These are phyloP conservation scores for Psammodynastes pulverulentus DNA, from an alignment of 2,113 vertebrate genomes.

Conservation along the genomic window DNA sequence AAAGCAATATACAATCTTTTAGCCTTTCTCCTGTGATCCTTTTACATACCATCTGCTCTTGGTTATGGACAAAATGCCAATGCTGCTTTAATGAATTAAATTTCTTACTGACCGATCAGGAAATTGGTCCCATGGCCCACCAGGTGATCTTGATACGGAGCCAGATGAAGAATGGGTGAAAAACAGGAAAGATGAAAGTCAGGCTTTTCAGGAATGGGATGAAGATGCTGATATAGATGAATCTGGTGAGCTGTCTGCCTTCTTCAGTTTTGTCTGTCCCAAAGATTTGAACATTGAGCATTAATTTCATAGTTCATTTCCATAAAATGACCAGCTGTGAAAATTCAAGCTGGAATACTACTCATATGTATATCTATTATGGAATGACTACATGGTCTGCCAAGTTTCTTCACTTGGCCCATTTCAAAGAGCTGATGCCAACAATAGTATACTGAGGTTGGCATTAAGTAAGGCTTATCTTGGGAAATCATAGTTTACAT, in stretches of 20 bases:
- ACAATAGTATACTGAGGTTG: not conserved
- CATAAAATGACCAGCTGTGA: not conserved
- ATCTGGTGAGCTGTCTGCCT: slow-evolving; percentile 75
- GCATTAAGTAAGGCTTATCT: not conserved
- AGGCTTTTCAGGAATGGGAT: slow-evolving; percentile 92
- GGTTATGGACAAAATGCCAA: not conserved
- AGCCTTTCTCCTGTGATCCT: not conserved
- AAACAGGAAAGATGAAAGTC: slow-evolving; percentile 84
- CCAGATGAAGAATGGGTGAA: slow-evolving; percentile 90
- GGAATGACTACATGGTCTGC: not conserved
- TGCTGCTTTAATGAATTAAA: not conserved
- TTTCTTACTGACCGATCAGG: slow-evolving; percentile 64
- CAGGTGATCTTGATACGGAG: slow-evolving; percentile 79
- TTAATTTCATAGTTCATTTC: not conserved
- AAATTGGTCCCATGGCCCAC: slow-evolving; percentile 84
- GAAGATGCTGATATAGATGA: slow-evolving; percentile 97
- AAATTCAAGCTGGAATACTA: not conserved
- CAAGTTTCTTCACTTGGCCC: not conserved
- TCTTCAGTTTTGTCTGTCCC: not conserved
- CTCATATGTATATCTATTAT: not conserved
- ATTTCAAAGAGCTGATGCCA: not conserved
- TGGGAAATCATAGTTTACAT: not conserved
- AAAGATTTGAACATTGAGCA: not conserved
- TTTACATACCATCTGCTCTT: not conserved
- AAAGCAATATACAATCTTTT: not conserved